A percentile compares a stretch with the other conserved stretches of the same genome.
Evolutionary conservation across 2,797 vertebrate genomes (phyloP).

Genomic region (Melanotaenia pygmaea): DNA sequence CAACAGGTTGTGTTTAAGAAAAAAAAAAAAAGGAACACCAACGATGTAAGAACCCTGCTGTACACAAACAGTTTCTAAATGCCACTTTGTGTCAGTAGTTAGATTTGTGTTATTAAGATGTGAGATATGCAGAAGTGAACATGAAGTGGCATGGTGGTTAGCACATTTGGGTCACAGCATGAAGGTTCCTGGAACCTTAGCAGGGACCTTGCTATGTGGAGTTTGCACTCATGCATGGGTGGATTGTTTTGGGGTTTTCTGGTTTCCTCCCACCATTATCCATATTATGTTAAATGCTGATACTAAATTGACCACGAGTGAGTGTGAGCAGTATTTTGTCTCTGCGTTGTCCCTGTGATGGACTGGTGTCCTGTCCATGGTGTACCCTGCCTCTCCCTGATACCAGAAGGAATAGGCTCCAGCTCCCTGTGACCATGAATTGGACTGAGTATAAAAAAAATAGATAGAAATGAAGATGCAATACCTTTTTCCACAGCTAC

Average conservation of each 20-base stretch:
- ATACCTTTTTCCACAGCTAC: slow-evolving; percentile 88
- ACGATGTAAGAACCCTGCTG: neutral
- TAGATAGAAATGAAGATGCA: neutral
- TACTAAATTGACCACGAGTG: neutral
- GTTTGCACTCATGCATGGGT: neutral
- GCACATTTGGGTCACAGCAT: neutral
- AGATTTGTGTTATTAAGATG: neutral
- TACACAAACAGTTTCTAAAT: neutral
- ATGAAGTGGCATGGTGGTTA: neutral
- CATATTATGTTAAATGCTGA: neutral
- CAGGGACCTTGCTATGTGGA: too few species aligned
- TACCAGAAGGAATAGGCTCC: neutral
- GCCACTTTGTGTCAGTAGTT: slow-evolving; percentile 19
- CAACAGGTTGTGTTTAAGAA: neutral
- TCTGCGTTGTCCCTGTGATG: too few species aligned
- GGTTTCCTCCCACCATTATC: neutral
- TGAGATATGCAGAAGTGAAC: slow-evolving; percentile 52
- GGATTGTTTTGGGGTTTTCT: neutral
- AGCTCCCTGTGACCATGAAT: too few species aligned
- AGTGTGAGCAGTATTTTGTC: neutral
- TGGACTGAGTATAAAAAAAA: neutral
- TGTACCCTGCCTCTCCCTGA: too few species aligned
- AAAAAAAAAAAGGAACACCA: neutral
- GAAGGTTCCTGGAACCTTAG: neutral
- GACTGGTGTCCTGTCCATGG: too few species aligned